Percentiles rank a stretch among this genome's conserved stretches.
Evolutionary conservation across 2,797 vertebrate genomes (phyloP).

Genomic region (Botia almorhae): DNA sequence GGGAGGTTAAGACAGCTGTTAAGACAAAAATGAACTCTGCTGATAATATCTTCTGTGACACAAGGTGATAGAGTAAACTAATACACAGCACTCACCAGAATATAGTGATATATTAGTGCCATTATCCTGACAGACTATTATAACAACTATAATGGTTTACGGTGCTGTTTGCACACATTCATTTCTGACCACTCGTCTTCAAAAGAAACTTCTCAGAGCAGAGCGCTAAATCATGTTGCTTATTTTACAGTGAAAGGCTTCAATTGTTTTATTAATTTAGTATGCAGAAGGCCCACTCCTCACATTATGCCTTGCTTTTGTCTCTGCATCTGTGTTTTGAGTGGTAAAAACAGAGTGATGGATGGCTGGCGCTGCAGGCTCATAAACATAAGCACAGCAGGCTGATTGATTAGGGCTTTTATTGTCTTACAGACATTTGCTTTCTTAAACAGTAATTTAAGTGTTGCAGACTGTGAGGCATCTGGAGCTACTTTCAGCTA

Average conservation of each 20-base stretch:
- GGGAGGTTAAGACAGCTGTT: conserved; percentile 75
- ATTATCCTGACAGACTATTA: conserved; percentile 38
- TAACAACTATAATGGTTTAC: conserved; percentile 28
- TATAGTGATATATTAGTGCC: conserved; percentile 31
- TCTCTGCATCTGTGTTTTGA: conserved; percentile 66
- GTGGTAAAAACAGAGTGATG: conserved; percentile 67
- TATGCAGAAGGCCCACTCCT: conserved; percentile 65
- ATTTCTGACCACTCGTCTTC: conserved; percentile 65
- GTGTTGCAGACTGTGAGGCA: conserved; percentile 59
- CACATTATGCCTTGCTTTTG: conserved; percentile 69
- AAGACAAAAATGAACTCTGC: conserved; percentile 52
- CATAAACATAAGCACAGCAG: conserved; percentile 77
- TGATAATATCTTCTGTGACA: conserved; percentile 45
- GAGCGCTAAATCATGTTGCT: conserved; percentile 68
- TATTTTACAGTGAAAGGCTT: conserved; percentile 53
- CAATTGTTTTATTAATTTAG: conserved; percentile 57
- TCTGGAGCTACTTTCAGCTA: conserved; percentile 39
- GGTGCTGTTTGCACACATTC: conserved; percentile 40
- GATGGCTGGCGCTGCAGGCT: conserved; percentile 72
- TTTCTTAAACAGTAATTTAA: conserved; percentile 77
- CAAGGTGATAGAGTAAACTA: conserved; percentile 35
- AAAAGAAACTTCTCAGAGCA: conserved; percentile 65
- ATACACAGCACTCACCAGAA: conserved; percentile 17
- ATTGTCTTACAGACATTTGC: conserved; percentile 65
- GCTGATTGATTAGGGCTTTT: conserved; percentile 79